phyloP scores from a whole-genome alignment of 35 echinoderm and acorn worm species.

The Amphiura filiformis region DNA sequence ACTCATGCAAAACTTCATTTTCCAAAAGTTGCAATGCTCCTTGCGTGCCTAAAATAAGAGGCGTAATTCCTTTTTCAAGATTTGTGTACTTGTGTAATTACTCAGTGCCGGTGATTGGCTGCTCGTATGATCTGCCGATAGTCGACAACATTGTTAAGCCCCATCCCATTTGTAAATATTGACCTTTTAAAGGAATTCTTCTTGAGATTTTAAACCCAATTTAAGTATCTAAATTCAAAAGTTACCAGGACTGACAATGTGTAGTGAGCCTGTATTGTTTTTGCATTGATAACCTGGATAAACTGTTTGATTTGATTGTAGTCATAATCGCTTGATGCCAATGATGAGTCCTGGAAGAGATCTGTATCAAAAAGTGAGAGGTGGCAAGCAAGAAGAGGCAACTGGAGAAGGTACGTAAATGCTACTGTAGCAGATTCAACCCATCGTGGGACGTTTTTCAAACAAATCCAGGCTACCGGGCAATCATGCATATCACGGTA shows the following conservation, averaged over 20 bases:
- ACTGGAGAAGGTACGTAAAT: constrained; percentile 25
- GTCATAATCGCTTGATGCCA: constrained; percentile 20
- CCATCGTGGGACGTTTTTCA: no score
- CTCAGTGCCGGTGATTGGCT: no score
- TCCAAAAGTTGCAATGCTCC: no score
- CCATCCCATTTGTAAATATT: not conserved
- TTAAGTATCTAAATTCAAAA: no score
- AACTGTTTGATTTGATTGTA: no score
- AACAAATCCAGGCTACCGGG: no score
- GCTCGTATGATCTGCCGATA: no score
- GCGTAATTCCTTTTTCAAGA: not conserved
- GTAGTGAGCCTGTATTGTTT: not conserved
- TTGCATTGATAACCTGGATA: no score
- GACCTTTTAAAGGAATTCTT: not conserved
- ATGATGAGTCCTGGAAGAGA: constrained; percentile 83
- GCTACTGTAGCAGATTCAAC: no score
- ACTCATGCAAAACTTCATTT: not conserved
- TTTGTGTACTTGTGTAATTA: constrained; percentile 1
- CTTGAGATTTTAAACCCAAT: not conserved
- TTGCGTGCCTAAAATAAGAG: no score
- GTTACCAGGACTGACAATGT: not conserved
- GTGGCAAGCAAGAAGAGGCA: constrained; percentile 51
- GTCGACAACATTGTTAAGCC: no score
- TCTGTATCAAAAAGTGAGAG: constrained; percentile 76
- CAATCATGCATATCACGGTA: no score